phyloP scores from a whole-genome alignment of 2,113 vertebrate genomes.

The Galeopterus variegatus region DNA sequence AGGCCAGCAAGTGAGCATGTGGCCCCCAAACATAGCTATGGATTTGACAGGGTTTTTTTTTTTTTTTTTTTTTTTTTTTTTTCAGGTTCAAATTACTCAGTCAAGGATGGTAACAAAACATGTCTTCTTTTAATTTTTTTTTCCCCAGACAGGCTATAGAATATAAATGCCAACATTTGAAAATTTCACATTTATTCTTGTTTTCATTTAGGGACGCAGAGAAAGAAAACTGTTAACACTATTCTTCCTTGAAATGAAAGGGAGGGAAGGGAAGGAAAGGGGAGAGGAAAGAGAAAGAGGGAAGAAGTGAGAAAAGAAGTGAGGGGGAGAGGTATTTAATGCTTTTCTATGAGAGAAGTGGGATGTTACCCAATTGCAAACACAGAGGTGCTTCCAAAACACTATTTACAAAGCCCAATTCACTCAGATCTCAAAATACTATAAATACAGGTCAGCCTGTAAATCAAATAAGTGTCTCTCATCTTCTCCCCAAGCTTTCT shows the following conservation, averaged over 20 bases:
- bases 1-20: neutral
- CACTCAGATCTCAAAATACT: conserved; percentile 35
- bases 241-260: conserved; percentile 42
- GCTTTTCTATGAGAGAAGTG: neutral
- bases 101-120: neutral
- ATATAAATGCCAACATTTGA: conserved; percentile 41
- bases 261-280: neutral
- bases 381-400: conserved; percentile 41
- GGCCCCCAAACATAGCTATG: neutral
- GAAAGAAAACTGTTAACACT: neutral
- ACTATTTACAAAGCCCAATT: conserved; percentile 27
- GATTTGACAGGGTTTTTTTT: neutral
- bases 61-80: neutral
- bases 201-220: conserved; percentile 44
- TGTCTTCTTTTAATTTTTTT: neutral
- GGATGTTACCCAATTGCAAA: neutral
- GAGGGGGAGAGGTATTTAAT: neutral
- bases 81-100: neutral
- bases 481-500: neutral
- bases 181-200: conserved; percentile 46
- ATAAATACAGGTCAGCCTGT: neutral
- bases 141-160: neutral
- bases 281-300: neutral
- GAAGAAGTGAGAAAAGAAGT: neutral
- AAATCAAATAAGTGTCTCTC: conserved; percentile 41